Percentiles rank a stretch among this genome's conserved stretches.
Conservation (phyloP, 2,888 invertebrate genomes). For the Nemapogon koenigi region DNA sequence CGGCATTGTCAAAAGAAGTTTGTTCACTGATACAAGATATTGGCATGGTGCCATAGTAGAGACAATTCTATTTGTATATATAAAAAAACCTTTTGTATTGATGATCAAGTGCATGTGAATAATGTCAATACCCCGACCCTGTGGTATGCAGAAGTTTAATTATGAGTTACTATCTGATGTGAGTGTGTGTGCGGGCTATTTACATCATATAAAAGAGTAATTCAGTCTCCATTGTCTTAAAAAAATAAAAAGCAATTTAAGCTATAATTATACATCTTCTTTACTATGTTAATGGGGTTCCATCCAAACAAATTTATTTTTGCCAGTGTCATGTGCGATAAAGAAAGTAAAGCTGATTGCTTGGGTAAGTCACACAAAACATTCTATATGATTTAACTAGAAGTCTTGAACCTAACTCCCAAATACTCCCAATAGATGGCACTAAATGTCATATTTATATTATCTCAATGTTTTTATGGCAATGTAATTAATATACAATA, state of each 20-base stretch:
- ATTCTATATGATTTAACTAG: too few species aligned
- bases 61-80: slow-evolving; percentile 30
- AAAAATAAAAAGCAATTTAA: neutral
- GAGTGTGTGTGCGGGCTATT: too few species aligned
- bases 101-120: slow-evolving; percentile 12
- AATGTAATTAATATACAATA: too few species aligned
- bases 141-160: neutral
- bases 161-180: neutral
- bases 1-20: slow-evolving; percentile 1
- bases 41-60: slow-evolving; percentile 37
- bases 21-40: slow-evolving; percentile 26
- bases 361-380: too few species aligned
- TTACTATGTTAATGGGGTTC: too few species aligned
- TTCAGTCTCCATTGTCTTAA: neutral
- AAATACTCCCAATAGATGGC: too few species aligned
- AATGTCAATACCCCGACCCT: slow-evolving; percentile 7
- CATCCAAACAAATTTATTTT: too few species aligned
- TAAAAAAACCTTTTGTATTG: slow-evolving; percentile 20
- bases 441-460: too few species aligned
- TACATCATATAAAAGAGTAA: neutral
- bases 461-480: too few species aligned
- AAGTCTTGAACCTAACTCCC: too few species aligned
- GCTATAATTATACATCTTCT: neutral
- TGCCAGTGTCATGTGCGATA: too few species aligned
- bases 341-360: too few species aligned